Conservation (phyloP, 2,113 vertebrate species). For the Nycticebus coucang region DNA sequence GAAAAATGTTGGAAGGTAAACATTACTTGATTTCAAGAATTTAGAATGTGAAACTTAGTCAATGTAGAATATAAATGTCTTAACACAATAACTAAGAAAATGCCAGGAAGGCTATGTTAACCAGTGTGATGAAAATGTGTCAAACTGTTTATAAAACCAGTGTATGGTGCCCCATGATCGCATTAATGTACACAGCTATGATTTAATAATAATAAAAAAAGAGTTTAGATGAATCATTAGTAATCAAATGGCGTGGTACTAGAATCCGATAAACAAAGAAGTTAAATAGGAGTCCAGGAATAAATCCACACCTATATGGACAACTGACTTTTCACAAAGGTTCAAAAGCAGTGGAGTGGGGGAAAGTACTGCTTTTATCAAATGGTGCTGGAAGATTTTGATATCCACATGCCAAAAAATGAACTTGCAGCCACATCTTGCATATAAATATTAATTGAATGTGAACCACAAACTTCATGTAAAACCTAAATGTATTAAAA, state of each 20-base stretch:
- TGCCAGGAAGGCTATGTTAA: too few relatives aligned
- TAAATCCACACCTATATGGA: neutral
- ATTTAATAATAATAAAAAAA: neutral
- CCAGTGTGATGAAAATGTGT: too few relatives aligned
- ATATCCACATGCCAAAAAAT: neutral
- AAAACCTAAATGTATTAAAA: neutral
- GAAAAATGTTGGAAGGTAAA: neutral
- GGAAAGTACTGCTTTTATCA: neutral
- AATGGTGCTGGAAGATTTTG: neutral
- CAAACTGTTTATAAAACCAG: too few relatives aligned
- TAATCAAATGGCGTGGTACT: neutral
- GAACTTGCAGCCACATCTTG: neutral
- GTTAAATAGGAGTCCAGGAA: neutral
- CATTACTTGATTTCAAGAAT: neutral
- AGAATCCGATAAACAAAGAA: neutral
- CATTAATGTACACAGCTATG: too few relatives aligned
- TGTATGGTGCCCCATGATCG: too few relatives aligned
- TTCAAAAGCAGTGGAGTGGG: neutral
- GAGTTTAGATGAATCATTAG: neutral
- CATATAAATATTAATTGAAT: neutral
- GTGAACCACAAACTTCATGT: neutral
- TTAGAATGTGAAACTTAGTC: too few relatives aligned
- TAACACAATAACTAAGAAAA: too few relatives aligned
- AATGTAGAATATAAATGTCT: too few relatives aligned
- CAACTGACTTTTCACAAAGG: neutral